These are phyloP conservation scores for Laticauda colubrina DNA, from an alignment of 2,113 vertebrate genomes.

Conservation along the genomic window DNA sequence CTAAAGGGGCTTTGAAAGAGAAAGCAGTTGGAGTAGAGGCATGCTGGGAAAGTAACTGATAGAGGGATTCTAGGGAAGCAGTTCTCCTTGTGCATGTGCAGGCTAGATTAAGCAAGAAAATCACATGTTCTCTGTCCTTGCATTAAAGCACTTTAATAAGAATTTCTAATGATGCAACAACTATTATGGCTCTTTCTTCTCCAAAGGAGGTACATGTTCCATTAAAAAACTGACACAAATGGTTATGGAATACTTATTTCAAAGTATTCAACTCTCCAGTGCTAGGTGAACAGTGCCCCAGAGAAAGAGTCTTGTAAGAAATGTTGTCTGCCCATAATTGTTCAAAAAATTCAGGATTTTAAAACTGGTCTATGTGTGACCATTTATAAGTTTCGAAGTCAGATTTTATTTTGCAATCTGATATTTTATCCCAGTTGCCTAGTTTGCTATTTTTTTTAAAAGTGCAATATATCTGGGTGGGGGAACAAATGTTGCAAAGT, in stretches of 20 bases:
- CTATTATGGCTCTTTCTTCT: background rate
- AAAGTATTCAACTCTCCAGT: background rate
- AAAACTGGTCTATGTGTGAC: background rate
- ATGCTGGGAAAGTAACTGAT: background rate
- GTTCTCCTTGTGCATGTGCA: background rate
- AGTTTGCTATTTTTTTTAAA: background rate
- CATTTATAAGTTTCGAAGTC: background rate
- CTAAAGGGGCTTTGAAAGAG: background rate
- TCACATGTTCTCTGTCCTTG: background rate
- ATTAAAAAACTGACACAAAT: background rate
- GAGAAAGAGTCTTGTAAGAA: background rate
- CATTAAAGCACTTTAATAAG: background rate
- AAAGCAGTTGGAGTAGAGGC: background rate
- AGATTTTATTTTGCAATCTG: background rate
- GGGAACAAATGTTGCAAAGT: background rate
- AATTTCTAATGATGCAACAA: background rate
- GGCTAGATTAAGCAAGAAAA: background rate
- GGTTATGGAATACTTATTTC: background rate
- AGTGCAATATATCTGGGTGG: background rate
- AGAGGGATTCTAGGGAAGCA: background rate
- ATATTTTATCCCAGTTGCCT: background rate
- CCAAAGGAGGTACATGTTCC: background rate
- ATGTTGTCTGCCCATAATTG: background rate
- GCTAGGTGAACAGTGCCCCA: background rate
- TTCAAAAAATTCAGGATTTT: background rate